Evolutionary conservation across 2,888 invertebrate genomes (phyloP), one percentile per base, ranked within the genome.

Genomic region (Pyrgus malvae): DNA sequence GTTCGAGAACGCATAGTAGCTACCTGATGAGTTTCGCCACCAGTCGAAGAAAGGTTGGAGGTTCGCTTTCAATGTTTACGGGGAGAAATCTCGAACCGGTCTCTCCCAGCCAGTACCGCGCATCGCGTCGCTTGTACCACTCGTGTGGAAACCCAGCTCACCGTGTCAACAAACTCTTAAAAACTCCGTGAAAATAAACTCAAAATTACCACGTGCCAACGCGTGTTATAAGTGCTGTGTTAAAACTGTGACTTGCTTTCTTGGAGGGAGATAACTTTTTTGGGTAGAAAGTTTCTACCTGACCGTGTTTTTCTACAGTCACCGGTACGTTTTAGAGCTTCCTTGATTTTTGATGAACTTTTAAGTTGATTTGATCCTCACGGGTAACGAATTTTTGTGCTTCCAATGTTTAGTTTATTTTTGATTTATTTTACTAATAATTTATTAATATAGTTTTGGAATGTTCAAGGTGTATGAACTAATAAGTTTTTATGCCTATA

Each of bases 41-140:
- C 70, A 76, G 67, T 71, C 75, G 76, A 88, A 84, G 87, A 88
- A 88, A 87, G 85, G 83, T 74, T 75, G 71, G 72, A 80, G 80
- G 83, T 81, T 84, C 77, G 87, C 85, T 88, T 89, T 87, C 88
- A 83, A 79, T 87, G 87, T 83, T 82, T 83, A 85, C 86, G 85
- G 86, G 86, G 89, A 88, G 89, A 89, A 89, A 89, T 88, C 88
- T 80, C 76, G 70, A 76, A 86, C 87, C 85, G 85, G 86, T 65
- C 63, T 55, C 56, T 58, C 64, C 65, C 65, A 27, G 12, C 66
- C 68, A 71, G 74, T 69, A 59, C 63, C 76, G 76, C 76, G 81
- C 78, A 67, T 64, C 73, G 73, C 80, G 76, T 68, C 73, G 64
- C 46, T 59, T 17, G 51, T 60, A 58, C 42, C 66, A 59, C 66